These are phyloP conservation scores for Reinhardtius hippoglossoides DNA, from an alignment of 2,113 vertebrate genomes.

Conservation along the genomic window DNA sequence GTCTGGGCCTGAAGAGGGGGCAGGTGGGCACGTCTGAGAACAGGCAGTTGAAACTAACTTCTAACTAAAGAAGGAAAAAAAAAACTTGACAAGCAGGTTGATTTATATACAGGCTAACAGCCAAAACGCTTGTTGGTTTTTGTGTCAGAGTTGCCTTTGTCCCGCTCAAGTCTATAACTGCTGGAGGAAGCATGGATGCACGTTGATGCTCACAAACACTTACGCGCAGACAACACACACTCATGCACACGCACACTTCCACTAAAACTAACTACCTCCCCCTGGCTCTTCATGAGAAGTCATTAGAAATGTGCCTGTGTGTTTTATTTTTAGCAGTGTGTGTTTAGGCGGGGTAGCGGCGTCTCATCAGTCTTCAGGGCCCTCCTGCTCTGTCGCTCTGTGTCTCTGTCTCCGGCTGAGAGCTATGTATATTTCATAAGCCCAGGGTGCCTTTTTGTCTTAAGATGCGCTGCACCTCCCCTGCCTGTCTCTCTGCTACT, in stretches of 20 bases:
- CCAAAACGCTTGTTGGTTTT: slow-evolving; percentile 42
- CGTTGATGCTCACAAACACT: slow-evolving; percentile 24
- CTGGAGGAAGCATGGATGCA: slow-evolving; percentile 29
- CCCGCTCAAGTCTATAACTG: slow-evolving; percentile 23
- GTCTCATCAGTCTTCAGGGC: slow-evolving; percentile 74
- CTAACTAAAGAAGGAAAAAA: neutral
- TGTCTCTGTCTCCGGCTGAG: slow-evolving; percentile 76
- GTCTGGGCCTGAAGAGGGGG: slow-evolving; percentile 52
- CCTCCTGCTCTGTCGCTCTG: slow-evolving; percentile 64
- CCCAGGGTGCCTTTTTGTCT: slow-evolving; percentile 78
- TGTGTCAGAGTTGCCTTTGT: slow-evolving; percentile 24
- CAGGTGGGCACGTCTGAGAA: slow-evolving; percentile 55
- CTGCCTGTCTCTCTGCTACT: slow-evolving; percentile 73
- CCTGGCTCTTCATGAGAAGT: slow-evolving; percentile 63
- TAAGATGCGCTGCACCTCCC: slow-evolving; percentile 67
- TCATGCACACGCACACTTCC: neutral
- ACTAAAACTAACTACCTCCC: slow-evolving; percentile 33
- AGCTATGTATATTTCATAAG: slow-evolving; percentile 83
- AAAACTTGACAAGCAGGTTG: slow-evolving; percentile 38
- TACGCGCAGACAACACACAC: neutral
- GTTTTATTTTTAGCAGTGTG: slow-evolving; percentile 77
- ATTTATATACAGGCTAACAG: slow-evolving; percentile 66
- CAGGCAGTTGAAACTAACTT: slow-evolving; percentile 39
- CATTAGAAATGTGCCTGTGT: slow-evolving; percentile 66
- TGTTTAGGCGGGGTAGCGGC: slow-evolving; percentile 61